These are phyloP conservation scores for Hypsibius dujardini DNA, from an alignment of 1,140 invertebrate species.

Conservation along the genomic window DNA sequence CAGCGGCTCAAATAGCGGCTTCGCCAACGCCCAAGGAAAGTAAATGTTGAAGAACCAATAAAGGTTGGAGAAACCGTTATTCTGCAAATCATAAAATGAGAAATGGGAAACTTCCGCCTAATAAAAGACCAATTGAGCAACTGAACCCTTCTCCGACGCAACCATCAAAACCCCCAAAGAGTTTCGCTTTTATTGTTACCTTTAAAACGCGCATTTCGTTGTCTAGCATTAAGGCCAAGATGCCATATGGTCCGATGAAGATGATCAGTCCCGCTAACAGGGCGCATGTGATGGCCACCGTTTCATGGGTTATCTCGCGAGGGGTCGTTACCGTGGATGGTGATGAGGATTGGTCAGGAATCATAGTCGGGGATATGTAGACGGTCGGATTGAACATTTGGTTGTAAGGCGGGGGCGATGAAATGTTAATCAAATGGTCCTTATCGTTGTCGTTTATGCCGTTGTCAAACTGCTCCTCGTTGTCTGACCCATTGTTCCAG, in stretches of 20 bases:
- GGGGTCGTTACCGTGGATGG: not conserved
- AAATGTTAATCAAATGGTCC: not conserved
- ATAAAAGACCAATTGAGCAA: too few relatives aligned
- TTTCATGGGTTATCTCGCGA: not conserved
- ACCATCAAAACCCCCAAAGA: too few relatives aligned
- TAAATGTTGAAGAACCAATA: not conserved
- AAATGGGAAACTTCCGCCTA: too few relatives aligned
- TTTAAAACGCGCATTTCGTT: too few relatives aligned
- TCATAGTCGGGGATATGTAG: not conserved
- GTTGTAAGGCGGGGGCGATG: not conserved
- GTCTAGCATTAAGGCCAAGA: not conserved
- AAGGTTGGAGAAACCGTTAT: too few relatives aligned
- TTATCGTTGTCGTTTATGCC: not conserved
- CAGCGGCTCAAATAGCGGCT: constrained; percentile 8
- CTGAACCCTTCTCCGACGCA: too few relatives aligned
- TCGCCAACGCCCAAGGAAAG: not conserved
- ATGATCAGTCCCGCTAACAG: not conserved
- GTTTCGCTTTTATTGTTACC: too few relatives aligned
- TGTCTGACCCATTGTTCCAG: not conserved
- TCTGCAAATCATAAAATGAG: too few relatives aligned
- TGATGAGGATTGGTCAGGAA: not conserved
- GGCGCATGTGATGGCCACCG: not conserved
- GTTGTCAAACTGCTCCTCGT: not conserved
- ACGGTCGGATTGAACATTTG: too few relatives aligned
- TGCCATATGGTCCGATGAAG: not conserved